Base-by-base conservation (phyloP, 2,113 vertebrate species). In the Oreochromis spilurus region DNA sequence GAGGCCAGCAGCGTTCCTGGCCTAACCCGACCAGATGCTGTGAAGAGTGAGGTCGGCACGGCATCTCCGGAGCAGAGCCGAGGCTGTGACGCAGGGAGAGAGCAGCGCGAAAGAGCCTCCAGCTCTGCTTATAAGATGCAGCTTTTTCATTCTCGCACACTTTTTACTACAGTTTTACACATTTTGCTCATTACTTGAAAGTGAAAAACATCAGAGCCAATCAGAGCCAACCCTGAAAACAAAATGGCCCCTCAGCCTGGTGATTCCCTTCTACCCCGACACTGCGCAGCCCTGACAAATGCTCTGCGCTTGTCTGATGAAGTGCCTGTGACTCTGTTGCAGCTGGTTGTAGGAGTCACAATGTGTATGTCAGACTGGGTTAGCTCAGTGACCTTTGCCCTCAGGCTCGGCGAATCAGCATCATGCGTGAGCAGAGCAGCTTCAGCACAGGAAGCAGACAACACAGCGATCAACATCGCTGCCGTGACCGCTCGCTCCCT, bases 301-400 rank as follows among this genome's bases (percentile, higher is more conserved):
- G 13, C 38, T 45, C 38, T 45, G 36, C 13, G 43, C 70, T 50
- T 48, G 43, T 17, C 43, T 19, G 24, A 75, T 19, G 70, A 48
- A 31, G 24, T 75, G 70, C 70, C 70, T 31, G 16, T 31, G 70
- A 50, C 70, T 45, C 65, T 50, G 53, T 16, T 83, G 82, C 38
- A 48, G 88, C 79, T 79, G 91, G 82, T 87, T 50, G 58, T 48
- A 4, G 9, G 77, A 75, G 84, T 52, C 55, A 10, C 55, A 52
- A 84, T 77, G 81, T 84, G 82, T 80, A n/a, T 87, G 85, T 91
- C 87, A 60, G 12, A 75, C 65, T 17, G 36, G 50, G 60, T 90
- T 81, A 87, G 81, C 88, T 92, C 89, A 50, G 54, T 85, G 84
- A 88, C 84, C 86, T 87, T 82, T 85, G 87, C 78, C 92, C 88